A percentile compares a stretch with the other conserved stretches of the same genome.
These are phyloP conservation scores for Chaetorhynchus papuensis DNA, from an alignment of 2,113 vertebrate genomes.

Conservation along the genomic window DNA sequence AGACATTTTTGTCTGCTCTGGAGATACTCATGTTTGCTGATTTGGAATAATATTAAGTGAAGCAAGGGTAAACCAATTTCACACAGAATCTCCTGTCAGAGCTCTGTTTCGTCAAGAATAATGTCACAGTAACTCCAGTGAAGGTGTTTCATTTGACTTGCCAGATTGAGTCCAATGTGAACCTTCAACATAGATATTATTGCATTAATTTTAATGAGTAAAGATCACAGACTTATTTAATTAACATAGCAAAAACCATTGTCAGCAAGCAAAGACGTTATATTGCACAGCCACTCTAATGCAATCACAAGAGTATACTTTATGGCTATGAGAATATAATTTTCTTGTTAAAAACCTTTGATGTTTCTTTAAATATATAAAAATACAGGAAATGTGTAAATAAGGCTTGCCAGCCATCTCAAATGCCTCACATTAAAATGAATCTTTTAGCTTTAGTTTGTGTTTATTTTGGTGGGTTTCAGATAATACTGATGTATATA, in stretches of 20 bases:
- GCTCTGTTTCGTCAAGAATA: neutral
- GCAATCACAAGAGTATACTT: constrained; percentile 26
- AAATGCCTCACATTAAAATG: neutral
- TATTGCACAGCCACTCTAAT: neutral
- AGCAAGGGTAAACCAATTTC: constrained; percentile 43
- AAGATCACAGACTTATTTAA: constrained; percentile 52
- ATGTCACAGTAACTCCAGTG: neutral
- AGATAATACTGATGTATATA: neutral
- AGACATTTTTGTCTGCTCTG: neutral
- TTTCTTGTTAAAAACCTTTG: constrained; percentile 48
- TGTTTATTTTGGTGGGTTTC: neutral
- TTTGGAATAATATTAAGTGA: neutral
- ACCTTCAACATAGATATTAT: constrained; percentile 1
- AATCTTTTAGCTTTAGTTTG: neutral
- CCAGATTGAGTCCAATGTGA: neutral
- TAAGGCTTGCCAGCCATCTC: neutral
- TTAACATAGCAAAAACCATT: constrained; percentile 35
- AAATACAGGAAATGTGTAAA: constrained; percentile 20
- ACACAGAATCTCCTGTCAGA: constrained; percentile 19
- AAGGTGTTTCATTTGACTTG: neutral
- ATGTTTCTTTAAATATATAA: constrained; percentile 14
- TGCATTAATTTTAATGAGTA: constrained; percentile 58
- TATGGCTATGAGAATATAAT: constrained; percentile 23
- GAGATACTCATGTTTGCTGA: neutral
- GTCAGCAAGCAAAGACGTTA: constrained; percentile 17